Percentiles rank a stretch among this genome's conserved stretches.
Evolutionary conservation across 2,113 vertebrate genomes (phyloP).

Genomic region (Mus spicilegus): DNA sequence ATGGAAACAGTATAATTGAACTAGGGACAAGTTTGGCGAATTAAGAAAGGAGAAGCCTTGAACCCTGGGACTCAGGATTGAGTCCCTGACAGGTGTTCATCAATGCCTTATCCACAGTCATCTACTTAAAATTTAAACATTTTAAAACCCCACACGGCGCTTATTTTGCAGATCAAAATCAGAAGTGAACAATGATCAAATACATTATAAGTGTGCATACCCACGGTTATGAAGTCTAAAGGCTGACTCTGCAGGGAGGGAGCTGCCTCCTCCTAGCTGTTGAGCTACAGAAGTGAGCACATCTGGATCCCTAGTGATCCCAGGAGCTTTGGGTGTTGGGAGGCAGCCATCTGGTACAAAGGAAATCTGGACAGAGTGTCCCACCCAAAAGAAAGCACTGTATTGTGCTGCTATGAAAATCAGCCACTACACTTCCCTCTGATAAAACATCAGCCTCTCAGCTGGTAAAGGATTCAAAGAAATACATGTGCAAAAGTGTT

Average conservation of each 20-base stretch:
- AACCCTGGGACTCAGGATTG: conserved; percentile 55
- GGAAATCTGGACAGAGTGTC: conserved; percentile 69
- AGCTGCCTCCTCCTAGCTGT: not conserved
- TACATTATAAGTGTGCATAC: conserved; percentile 43
- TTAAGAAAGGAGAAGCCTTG: conserved; percentile 62
- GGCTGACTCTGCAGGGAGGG: conserved; percentile 17
- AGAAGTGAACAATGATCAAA: conserved; percentile 18
- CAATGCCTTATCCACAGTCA: conserved; percentile 42
- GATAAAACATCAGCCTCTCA: not conserved
- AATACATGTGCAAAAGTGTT: not conserved
- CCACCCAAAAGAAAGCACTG: conserved; percentile 58
- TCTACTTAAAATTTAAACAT: conserved; percentile 52
- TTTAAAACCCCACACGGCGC: not conserved
- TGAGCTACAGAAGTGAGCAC: conserved; percentile 31
- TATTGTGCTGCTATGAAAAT: conserved; percentile 44
- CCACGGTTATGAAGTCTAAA: conserved; percentile 9
- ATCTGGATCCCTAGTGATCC: conserved; percentile 51
- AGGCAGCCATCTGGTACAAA: conserved; percentile 65
- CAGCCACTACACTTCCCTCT: not conserved
- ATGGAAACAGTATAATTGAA: conserved; percentile 73
- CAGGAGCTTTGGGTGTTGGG: conserved; percentile 2
- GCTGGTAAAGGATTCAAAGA: not conserved
- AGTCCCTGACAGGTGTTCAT: conserved; percentile 60
- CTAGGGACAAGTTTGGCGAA: conserved; percentile 55
- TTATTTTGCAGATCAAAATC: conserved; percentile 59